These are phyloP conservation scores for Papilio polyxenes DNA, from an alignment of 1,140 invertebrate species.

Conservation along the genomic window DNA sequence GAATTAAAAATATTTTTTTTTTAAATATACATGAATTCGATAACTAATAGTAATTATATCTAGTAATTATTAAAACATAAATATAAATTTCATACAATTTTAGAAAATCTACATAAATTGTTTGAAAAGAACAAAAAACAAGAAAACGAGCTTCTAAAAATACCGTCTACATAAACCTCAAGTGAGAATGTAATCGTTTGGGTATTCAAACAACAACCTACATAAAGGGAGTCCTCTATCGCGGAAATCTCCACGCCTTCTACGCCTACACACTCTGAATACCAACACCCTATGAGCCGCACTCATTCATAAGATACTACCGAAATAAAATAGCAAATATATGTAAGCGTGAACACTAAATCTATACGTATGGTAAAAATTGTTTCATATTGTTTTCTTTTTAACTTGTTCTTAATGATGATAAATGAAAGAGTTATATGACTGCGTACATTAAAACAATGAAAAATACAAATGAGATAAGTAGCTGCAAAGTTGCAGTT, in stretches of 20 bases:
- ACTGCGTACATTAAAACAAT: no score
- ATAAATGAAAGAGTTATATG: no score
- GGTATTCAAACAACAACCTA: conserved; percentile 33
- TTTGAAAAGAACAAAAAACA: not conserved
- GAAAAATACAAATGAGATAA: no score
- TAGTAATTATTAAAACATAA: not conserved
- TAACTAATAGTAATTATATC: not conserved
- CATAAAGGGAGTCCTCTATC: conserved; percentile 27
- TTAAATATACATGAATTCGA: not conserved
- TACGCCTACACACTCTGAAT: conserved; percentile 29
- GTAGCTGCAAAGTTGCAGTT: not conserved
- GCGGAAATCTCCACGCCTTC: conserved; percentile 31
- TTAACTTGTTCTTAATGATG: no score
- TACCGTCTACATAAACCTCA: conserved; percentile 14
- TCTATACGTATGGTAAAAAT: not conserved
- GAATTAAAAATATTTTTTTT: not conserved
- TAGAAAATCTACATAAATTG: not conserved
- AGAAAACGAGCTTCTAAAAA: not conserved
- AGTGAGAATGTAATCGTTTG: conserved; percentile 12
- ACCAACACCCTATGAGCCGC: conserved; percentile 22
- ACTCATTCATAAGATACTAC: conserved; percentile 33
- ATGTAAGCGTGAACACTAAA: not conserved
- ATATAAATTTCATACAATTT: not conserved
- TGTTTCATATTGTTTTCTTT: not conserved
- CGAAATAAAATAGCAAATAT: conserved; percentile 17